Evolutionary conservation across 2,888 invertebrate genomes (phyloP), one percentile per base, ranked within the genome.

Genomic region (Heliothis peltigera): DNA sequence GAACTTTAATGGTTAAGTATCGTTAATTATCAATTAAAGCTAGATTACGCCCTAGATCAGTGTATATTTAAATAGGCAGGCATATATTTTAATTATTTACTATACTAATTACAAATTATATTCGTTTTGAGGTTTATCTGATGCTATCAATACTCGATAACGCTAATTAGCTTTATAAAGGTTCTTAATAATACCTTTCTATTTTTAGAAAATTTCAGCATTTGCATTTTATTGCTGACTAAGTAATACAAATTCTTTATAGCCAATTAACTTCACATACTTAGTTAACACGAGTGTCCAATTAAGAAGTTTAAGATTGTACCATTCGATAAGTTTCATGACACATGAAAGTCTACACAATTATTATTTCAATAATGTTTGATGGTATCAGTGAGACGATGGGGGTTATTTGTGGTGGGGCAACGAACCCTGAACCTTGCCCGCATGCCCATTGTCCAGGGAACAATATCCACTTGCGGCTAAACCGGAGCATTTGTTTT

Each of bases 391-490:
- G 79, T 71, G 77, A 70, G 83, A 80, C 81, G 86, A 92, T 92
- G 89, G 87, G 92, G 92, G 92, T 89, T 87, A 88, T 89, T 90
- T 91, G 91, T 88, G 89, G 87, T 79, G 84, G 90, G 87, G 82
- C 88, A 87, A 82, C 88, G 90, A 90, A 88, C 90, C 90, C 80
- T 84, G 88, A 81, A 83, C 87, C 83, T 66, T 75, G 83, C 91
- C 92, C 92, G 91, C 92, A 92, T 92, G 84, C 80, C 87, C 83
- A 91, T 92, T 92, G 92, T 91, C 89, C 89, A 79, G 61, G 69
- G 85, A 84, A 89, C 89, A 88, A 88, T 89, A 85, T 84, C 84
- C 84, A 85, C 85, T 87, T 86, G 85, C 77, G 85, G 84, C 80
- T 72, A 67, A 75, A 79, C 77, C 74, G 74, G 58, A 61, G 75